Percentiles rank a stretch among this genome's conserved stretches.
Evolutionary conservation across 2,113 vertebrate genomes (phyloP).

Genomic region (Diadophis punctatus): DNA sequence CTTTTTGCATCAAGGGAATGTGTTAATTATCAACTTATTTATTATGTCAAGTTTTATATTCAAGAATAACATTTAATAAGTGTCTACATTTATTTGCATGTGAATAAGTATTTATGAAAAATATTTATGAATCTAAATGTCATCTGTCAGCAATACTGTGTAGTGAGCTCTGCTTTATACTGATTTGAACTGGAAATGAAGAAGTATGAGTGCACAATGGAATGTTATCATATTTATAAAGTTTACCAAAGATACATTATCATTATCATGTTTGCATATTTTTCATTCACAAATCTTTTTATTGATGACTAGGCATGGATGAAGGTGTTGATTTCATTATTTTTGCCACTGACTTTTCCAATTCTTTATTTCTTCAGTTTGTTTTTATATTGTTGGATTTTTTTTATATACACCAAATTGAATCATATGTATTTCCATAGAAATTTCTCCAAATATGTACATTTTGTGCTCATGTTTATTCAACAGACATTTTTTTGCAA

Average conservation of each 20-base stretch:
- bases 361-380: background rate
- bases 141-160: background rate
- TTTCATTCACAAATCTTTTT: background rate
- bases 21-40: conserved; percentile 23
- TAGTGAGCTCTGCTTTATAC: background rate
- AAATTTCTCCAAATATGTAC: background rate
- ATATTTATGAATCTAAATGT: background rate
- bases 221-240: background rate
- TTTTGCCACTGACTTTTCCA: background rate
- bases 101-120: background rate
- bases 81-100: background rate
- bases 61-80: background rate
- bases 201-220: background rate
- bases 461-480: background rate
- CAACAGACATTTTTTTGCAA: background rate
- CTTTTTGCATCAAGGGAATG: background rate
- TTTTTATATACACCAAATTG: background rate
- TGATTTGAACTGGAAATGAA: background rate
- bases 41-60: conserved; percentile 17
- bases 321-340: background rate
- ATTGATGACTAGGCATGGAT: background rate
- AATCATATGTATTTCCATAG: background rate
- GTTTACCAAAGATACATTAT: background rate
- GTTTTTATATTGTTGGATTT: background rate
- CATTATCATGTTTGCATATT: background rate